Percentiles rank a stretch among this genome's conserved stretches.
phyloP scores from a whole-genome alignment of 1,140 invertebrate species.

The Lepidurus apus region DNA sequence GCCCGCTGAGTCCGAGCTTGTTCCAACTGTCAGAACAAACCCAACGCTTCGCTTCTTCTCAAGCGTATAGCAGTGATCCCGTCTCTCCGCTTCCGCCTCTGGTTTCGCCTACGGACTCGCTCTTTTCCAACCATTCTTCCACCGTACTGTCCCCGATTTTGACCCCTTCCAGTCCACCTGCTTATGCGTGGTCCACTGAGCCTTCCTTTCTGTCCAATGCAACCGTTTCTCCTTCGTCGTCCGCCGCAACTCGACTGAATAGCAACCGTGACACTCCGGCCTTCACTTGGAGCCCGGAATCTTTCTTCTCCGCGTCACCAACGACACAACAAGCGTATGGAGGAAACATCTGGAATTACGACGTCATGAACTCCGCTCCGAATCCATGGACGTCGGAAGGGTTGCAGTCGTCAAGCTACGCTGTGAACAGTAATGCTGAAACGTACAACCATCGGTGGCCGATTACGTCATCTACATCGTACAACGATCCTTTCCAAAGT shows the following conservation, averaged over 20 bases:
- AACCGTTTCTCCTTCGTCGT: background rate
- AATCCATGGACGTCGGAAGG: background rate
- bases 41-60: slow-evolving; percentile 1
- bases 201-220: background rate
- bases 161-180: background rate
- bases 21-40: background rate
- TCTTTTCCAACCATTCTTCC: background rate
- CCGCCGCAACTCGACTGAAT: background rate
- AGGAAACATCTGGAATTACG: background rate
- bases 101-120: background rate
- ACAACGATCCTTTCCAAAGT: background rate
- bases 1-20: background rate
- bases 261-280: background rate
- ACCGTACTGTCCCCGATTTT: background rate
- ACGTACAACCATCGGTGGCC: background rate
- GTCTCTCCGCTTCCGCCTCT: background rate
- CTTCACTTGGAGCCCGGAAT: background rate
- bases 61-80: background rate
- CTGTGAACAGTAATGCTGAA: background rate
- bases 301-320: slow-evolving; percentile 4
- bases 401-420: background rate
- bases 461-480: background rate
- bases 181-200: background rate
- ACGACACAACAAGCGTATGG: background rate
- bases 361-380: background rate